Evolutionary conservation across 2,113 vertebrate genomes (phyloP).

Genomic region (Perca fluviatilis): DNA sequence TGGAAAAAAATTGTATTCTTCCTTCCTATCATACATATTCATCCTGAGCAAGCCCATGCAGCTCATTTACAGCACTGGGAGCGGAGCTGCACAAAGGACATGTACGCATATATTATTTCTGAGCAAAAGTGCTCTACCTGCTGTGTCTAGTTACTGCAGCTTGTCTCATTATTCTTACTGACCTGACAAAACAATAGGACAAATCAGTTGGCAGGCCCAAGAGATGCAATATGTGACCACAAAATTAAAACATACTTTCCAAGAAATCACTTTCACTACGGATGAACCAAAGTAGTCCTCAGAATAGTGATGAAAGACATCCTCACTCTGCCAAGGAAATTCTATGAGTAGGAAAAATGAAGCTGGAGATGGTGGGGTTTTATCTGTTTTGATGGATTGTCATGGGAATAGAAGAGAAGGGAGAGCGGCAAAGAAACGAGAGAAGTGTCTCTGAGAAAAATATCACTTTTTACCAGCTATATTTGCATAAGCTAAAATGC

Average conservation of each 20-base stretch:
- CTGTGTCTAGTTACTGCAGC: constrained; percentile 35
- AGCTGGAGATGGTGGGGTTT: constrained; percentile 56
- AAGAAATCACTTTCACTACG: constrained; percentile 40
- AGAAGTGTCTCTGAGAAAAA: constrained; percentile 46
- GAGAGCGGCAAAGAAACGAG: constrained; percentile 1
- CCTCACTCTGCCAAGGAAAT: constrained; percentile 47
- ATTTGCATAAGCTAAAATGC: constrained; percentile 74
- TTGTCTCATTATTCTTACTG: constrained; percentile 53
- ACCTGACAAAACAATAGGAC: constrained; percentile 51
- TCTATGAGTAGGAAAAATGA: constrained; percentile 52
- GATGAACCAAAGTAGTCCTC: constrained; percentile 31
- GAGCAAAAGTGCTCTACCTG: constrained; percentile 43
- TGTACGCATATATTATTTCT: constrained; percentile 47
- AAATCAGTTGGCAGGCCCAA: constrained; percentile 41
- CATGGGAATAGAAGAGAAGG: constrained; percentile 49
- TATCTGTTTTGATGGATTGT: constrained; percentile 76
- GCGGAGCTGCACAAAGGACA: constrained; percentile 24
- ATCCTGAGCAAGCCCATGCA: constrained; percentile 39
- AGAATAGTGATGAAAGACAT: constrained; percentile 46
- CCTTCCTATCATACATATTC: constrained; percentile 63
- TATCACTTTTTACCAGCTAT: constrained; percentile 55
- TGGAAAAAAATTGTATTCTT: no score
- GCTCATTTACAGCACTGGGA: constrained; percentile 54
- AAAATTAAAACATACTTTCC: constrained; percentile 32
- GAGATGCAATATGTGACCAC: constrained; percentile 32